Evolutionary conservation across 2,888 invertebrate species (phyloP).

Genomic region (Tinea pellionella): DNA sequence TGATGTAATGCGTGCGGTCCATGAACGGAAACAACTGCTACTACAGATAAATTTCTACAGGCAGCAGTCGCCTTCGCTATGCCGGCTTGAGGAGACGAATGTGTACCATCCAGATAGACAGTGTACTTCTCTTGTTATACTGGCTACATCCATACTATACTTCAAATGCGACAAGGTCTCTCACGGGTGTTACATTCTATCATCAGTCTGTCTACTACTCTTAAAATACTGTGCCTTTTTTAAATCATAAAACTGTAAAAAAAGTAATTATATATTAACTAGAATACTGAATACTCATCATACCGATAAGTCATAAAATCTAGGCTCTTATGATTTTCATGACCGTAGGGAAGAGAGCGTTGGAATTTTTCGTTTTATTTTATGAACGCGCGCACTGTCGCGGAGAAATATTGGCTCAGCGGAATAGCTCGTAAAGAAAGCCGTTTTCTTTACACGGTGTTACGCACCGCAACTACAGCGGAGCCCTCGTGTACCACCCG

Average conservation of each 20-base stretch:
- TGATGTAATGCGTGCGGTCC: no score
- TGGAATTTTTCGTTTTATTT: slow-evolving; percentile 70
- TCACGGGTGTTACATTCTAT: no score
- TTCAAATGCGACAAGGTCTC: no score
- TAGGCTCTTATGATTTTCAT: slow-evolving; percentile 65
- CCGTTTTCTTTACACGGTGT: slow-evolving; percentile 60
- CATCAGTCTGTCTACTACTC: no score
- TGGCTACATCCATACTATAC: no score
- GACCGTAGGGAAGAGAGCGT: slow-evolving; percentile 51
- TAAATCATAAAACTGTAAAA: not conserved
- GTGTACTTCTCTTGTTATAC: no score
- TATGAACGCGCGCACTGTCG: slow-evolving; percentile 68
- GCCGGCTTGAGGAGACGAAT: no score
- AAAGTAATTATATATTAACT: not conserved
- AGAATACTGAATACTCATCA: not conserved
- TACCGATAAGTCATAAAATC: slow-evolving; percentile 42
- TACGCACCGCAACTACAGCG: slow-evolving; percentile 56
- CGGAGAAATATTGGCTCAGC: slow-evolving; percentile 68
- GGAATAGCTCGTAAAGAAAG: slow-evolving; percentile 69
- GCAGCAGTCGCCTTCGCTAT: no score
- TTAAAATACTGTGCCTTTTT: no score
- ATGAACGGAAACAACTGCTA: no score
- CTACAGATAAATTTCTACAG: no score
- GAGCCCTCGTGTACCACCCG: slow-evolving; percentile 26
- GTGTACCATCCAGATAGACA: no score